These are phyloP conservation scores for Trachelus troglodyta DNA, from an alignment of 2,888 invertebrate genomes.

Conservation along the genomic window DNA sequence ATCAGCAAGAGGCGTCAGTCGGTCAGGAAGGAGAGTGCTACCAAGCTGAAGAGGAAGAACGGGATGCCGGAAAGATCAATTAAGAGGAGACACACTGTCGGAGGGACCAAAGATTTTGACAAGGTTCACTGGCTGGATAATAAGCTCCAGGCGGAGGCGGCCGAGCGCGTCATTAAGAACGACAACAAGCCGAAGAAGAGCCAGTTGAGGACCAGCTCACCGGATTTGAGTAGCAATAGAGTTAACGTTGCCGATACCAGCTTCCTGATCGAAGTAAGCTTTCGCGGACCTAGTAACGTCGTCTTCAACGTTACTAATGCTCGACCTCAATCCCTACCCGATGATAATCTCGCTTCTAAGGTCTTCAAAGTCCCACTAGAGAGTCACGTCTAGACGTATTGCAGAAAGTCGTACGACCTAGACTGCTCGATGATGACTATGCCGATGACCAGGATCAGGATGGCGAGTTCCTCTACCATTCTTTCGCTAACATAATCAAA, in stretches of 20 bases:
- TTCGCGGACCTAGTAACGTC: slow-evolving; percentile 69
- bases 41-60: slow-evolving; percentile 80
- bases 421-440: background rate
- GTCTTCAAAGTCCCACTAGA: slow-evolving; percentile 71
- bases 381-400: slow-evolving; percentile 68
- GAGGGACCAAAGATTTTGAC: slow-evolving; percentile 90
- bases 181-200: slow-evolving; percentile 70
- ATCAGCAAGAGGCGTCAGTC: slow-evolving; percentile 76
- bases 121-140: slow-evolving; percentile 72
- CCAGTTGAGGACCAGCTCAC: slow-evolving; percentile 72
- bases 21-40: slow-evolving; percentile 68
- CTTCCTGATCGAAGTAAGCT: slow-evolving; percentile 69
- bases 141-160: slow-evolving; percentile 67
- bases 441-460: background rate
- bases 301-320: slow-evolving; percentile 69
- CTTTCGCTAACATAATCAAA: slow-evolving; percentile 3
- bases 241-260: slow-evolving; percentile 58
- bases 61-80: slow-evolving; percentile 85
- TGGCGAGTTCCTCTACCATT: background rate
- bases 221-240: slow-evolving; percentile 69
- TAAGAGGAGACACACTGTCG: slow-evolving; percentile 91
- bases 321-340: slow-evolving; percentile 69
- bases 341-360: slow-evolving; percentile 64
- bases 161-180: slow-evolving; percentile 65
- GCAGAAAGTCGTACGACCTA: background rate